phyloP scores from a whole-genome alignment of 1,140 invertebrate species.

The Aricia agestis region DNA sequence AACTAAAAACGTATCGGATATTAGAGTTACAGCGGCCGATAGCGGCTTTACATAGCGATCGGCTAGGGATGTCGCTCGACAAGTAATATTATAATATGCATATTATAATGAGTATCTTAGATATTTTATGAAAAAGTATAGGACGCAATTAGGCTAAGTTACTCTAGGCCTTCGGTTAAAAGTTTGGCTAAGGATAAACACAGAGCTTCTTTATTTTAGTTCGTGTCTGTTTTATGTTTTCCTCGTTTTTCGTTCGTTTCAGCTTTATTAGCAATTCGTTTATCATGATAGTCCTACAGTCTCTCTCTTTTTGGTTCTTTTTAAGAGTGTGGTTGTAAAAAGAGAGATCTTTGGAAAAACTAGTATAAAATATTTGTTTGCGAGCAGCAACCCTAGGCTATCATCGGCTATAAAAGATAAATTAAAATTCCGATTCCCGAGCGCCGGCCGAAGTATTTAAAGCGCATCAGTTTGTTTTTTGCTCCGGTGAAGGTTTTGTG shows the following conservation, averaged over 20 bases:
- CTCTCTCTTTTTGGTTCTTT: no score
- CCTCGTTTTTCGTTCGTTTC: no score
- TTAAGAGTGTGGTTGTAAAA: no score
- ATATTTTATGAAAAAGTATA: neutral
- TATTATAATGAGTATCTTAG: neutral
- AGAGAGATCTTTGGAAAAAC: no score
- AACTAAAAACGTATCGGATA: neutral
- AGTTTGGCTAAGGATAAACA: no score
- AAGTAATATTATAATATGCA: neutral
- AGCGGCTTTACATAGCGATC: neutral
- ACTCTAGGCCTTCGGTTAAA: no score
- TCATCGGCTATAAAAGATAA: neutral
- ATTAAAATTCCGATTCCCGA: slow-evolving; percentile 3
- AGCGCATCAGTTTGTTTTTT: neutral
- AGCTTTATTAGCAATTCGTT: no score
- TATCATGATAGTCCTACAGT: no score
- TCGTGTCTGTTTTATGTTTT: no score
- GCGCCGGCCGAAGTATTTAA: neutral
- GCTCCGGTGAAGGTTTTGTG: neutral
- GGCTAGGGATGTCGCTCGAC: neutral
- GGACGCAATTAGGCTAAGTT: no score
- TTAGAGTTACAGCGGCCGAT: neutral
- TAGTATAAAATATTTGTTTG: neutral
- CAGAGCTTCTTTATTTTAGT: no score
- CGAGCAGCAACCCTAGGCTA: neutral